These are phyloP conservation scores for Micronisus gabar DNA, from an alignment of 2,113 vertebrate species.

Conservation along the genomic window DNA sequence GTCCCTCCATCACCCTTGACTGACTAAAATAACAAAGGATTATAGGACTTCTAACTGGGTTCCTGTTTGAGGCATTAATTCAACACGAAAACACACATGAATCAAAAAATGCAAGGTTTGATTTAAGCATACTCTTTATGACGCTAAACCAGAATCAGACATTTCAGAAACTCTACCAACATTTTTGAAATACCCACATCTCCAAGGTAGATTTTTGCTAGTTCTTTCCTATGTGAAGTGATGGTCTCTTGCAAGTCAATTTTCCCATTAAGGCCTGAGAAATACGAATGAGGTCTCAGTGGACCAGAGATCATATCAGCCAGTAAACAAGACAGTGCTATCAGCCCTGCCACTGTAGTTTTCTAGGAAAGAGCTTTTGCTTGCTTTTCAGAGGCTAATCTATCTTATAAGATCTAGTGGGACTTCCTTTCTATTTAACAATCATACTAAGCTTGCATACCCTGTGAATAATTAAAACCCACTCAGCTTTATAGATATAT, in stretches of 20 bases:
- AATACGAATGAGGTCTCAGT: not conserved
- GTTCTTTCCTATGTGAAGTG: not conserved
- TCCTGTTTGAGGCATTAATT: not conserved
- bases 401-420: not conserved
- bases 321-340: not conserved
- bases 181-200: not conserved
- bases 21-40: conserved; percentile 78
- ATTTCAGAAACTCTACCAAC: not conserved
- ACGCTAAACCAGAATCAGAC: not conserved
- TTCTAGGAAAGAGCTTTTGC: not conserved
- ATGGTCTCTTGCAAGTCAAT: not conserved
- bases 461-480: not conserved
- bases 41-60: not conserved
- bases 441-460: not conserved
- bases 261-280: not conserved
- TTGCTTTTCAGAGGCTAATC: not conserved
- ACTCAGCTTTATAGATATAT: not conserved
- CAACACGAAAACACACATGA: not conserved
- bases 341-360: not conserved
- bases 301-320: not conserved
- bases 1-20: conserved; percentile 61
- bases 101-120: not conserved
- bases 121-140: not conserved
- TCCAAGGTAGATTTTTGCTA: not conserved
- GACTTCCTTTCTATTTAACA: not conserved